phyloP scores from a whole-genome alignment of 2,888 invertebrate genomes.

The Lasioglossum oenotherae region DNA sequence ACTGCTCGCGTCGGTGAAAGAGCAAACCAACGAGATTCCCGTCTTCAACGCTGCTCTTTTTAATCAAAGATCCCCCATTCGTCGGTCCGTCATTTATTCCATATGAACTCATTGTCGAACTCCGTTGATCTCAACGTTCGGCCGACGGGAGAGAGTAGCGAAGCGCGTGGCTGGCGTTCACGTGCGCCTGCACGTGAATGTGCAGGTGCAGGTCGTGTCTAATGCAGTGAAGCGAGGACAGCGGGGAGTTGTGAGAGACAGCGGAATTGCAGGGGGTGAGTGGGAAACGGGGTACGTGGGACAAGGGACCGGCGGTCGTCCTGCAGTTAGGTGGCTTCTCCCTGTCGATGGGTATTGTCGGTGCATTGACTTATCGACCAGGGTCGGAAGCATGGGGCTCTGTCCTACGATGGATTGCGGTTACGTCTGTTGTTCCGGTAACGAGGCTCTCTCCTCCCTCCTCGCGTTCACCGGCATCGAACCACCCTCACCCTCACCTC shows the following conservation, averaged over 20 bases:
- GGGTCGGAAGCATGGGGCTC: conserved; percentile 69
- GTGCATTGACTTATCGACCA: conserved; percentile 76
- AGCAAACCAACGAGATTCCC: background rate
- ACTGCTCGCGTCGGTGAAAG: background rate
- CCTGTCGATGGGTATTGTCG: conserved; percentile 75
- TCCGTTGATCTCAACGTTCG: conserved; percentile 11
- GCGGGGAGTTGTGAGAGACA: conserved; percentile 36
- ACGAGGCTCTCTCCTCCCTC: conserved; percentile 61
- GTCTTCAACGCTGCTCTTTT: background rate
- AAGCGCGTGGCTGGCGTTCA: conserved; percentile 8
- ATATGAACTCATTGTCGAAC: conserved; percentile 22
- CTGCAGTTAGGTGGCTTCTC: conserved; percentile 67
- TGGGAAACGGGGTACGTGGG: conserved; percentile 38
- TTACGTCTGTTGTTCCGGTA: conserved; percentile 75
- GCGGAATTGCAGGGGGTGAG: conserved; percentile 12
- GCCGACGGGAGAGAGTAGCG: background rate
- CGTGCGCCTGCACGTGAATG: conserved; percentile 42
- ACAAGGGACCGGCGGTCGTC: conserved; percentile 53
- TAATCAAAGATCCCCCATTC: background rate
- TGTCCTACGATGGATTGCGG: conserved; percentile 73
- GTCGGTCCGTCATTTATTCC: background rate
- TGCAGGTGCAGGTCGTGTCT: conserved; percentile 59
- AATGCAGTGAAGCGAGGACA: conserved; percentile 42
- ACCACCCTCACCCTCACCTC: background rate
- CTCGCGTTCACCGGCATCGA: background rate